Base-by-base conservation (phyloP, 1,140 invertebrate genomes). In the Drosophila cardini region DNA sequence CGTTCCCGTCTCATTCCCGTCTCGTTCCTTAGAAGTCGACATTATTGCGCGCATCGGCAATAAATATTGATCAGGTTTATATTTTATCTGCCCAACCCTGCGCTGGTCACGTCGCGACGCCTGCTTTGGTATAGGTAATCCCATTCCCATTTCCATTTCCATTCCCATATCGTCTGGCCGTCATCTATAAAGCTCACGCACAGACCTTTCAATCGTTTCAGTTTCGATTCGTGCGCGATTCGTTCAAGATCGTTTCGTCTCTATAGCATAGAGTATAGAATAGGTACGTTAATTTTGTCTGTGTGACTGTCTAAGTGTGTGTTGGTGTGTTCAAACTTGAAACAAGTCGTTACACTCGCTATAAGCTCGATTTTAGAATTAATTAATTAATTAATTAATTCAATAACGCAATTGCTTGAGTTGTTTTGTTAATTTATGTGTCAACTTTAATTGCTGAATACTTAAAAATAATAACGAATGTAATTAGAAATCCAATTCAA, bases 181-280 rank as follows among this genome's bases (percentile, higher is more conserved):
- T 18, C 36, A 16, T 57, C 60, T 84, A 87, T 89, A 87, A 84
- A 87, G 84, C 73, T 67, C 62, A 70, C 69, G 67, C 73, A 75
- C 18, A 61, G 57, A 48, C 67, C 67, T 73, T 48, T 61, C 60
- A 80, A 69, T 73, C 57, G 57, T 87, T 83, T 90, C 76, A 87
- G 85, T 87, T 68, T 80, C 61, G 60, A 60, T 84, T 90, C 57
- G 76, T 26, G 57, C 48, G 60, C 73, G 67, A 38, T 32, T 1
- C 70, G 67, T 55, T 90, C 73, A 89, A 69, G 76, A 61, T 83
- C 73, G 65, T n/a, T 36, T 40, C n/a, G 16, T 11, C 45, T 73
- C 36, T 34, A 46, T 52, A 50, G 34, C 42, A 15, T 55, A 34
- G 40, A 26, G 52, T 26, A 55, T 34, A 10, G 60, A 48, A 50